A percentile compares a stretch with the other conserved stretches of the same genome.
Evolutionary conservation across 1,140 invertebrate genomes (phyloP).

Genomic region (Pararge aegeria): DNA sequence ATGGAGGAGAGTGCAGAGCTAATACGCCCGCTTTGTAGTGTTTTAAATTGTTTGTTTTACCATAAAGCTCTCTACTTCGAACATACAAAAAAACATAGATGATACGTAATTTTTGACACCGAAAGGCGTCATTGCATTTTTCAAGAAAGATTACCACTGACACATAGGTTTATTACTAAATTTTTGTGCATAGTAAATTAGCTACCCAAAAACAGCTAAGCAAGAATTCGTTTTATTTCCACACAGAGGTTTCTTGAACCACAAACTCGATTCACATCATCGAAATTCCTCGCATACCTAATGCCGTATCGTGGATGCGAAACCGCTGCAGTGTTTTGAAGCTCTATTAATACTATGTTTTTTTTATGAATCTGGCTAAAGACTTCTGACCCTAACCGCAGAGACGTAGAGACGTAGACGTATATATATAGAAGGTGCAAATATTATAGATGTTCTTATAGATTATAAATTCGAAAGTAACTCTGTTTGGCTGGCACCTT

Average conservation of each 20-base stretch:
- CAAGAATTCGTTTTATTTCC: conserved; percentile 10
- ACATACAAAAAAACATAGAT: conserved; percentile 26
- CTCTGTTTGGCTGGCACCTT: too few species aligned
- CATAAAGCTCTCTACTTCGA: conserved; percentile 67
- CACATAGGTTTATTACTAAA: neutral
- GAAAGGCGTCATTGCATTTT: neutral
- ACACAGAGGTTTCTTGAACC: conserved; percentile 20
- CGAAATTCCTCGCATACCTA: conserved; percentile 21
- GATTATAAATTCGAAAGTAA: too few species aligned
- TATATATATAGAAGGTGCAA: too few species aligned
- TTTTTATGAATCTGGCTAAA: conserved; percentile 7
- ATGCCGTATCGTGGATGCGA: conserved; percentile 17
- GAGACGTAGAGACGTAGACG: neutral
- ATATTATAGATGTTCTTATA: too few species aligned
- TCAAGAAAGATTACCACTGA: neutral
- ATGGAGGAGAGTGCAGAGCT: conserved; percentile 74
- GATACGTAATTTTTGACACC: conserved; percentile 14
- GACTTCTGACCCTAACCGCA: neutral
- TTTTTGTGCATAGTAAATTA: neutral
- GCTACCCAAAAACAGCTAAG: conserved; percentile 5
- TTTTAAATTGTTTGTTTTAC: conserved; percentile 76
- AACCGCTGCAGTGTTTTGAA: conserved; percentile 18
- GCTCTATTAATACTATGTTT: conserved; percentile 7
- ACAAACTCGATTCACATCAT: conserved; percentile 20
- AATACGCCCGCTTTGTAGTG: conserved; percentile 67